Evolutionary conservation across 2,113 vertebrate species (phyloP).

Genomic region (Probosciger aterrimus): DNA sequence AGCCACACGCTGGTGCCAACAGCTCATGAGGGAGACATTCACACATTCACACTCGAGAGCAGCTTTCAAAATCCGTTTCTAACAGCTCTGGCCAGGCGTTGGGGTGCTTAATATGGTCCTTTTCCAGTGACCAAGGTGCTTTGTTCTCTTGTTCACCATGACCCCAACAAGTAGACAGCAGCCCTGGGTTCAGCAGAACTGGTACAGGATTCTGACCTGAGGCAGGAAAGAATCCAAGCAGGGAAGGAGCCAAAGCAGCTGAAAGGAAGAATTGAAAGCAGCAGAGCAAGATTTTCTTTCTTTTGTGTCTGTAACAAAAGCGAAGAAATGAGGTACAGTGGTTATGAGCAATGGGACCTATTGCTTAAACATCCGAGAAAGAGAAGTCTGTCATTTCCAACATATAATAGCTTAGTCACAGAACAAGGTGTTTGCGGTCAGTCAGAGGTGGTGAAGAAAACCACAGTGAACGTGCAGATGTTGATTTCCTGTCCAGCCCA

Average conservation of each 20-base stretch:
- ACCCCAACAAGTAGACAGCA: neutral
- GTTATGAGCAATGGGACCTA: neutral
- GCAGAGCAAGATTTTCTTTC: neutral
- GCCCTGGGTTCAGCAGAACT: neutral
- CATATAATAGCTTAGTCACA: neutral
- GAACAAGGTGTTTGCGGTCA: neutral
- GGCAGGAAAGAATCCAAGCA: neutral
- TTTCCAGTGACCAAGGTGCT: neutral
- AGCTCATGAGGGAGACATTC: neutral
- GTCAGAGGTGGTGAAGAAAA: neutral
- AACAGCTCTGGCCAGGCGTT: neutral
- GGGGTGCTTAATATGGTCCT: rapidly evolving
- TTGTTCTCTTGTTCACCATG: neutral
- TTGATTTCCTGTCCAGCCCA: neutral
- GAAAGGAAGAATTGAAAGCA: neutral
- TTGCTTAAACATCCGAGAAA: neutral
- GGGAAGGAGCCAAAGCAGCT: neutral
- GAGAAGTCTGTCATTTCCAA: neutral
- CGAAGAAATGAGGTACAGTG: neutral
- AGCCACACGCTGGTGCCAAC: neutral
- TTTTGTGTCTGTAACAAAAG: neutral
- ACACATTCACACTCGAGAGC: neutral
- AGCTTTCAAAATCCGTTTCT: neutral
- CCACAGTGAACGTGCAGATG: rapidly evolving
- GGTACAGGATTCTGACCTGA: neutral